Conservation (phyloP, 1,140 invertebrate genomes). For the Choristoneura fumiferana region DNA sequence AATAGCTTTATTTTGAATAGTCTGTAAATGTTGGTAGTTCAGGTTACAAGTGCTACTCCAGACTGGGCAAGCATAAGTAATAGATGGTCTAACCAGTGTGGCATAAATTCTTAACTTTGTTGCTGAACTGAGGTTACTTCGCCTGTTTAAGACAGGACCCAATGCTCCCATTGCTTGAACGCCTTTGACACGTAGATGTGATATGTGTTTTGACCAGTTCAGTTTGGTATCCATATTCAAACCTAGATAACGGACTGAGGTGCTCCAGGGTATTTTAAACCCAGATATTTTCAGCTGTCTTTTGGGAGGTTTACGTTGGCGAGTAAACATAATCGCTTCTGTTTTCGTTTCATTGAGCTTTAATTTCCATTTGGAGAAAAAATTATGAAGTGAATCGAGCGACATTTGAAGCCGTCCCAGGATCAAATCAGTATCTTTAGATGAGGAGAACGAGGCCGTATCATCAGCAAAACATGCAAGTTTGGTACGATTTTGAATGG, state of each 20-base stretch:
- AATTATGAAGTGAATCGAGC: background rate
- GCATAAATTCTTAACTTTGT: background rate
- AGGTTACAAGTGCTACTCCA: background rate
- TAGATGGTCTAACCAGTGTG: background rate
- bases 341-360: background rate
- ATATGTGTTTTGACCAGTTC: background rate
- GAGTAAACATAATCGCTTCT: background rate
- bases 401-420: background rate
- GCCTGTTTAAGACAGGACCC: background rate
- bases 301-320: background rate
- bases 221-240: background rate
- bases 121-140: background rate
- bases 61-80: background rate
- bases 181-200: background rate
- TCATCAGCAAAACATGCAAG: slow-evolving; percentile 1
- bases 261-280: background rate
- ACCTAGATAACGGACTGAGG: background rate
- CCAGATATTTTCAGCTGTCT: background rate
- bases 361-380: background rate
- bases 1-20: background rate
- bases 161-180: background rate
- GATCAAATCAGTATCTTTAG: background rate
- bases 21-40: background rate
- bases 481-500: background rate
- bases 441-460: background rate